Percentiles rank a stretch among this genome's conserved stretches.
phyloP scores from a whole-genome alignment of 2,888 invertebrate species.

The Lepidonotus clava region DNA sequence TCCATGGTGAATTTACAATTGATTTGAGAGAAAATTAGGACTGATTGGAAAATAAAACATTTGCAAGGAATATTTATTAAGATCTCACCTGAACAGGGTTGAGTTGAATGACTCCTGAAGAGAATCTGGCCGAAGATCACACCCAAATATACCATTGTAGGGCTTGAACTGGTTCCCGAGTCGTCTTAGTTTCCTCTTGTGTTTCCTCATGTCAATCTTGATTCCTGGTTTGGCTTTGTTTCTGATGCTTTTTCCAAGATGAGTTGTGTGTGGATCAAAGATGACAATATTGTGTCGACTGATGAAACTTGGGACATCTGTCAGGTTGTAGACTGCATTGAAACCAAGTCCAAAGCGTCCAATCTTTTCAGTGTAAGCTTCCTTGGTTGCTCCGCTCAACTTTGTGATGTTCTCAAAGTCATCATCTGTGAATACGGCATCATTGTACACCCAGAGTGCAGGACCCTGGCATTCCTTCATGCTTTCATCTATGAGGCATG shows the following conservation, averaged over 20 bases:
- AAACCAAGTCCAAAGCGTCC: slow-evolving; percentile 78
- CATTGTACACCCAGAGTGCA: slow-evolving; percentile 77
- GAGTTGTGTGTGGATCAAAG: slow-evolving; percentile 76
- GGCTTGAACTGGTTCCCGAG: slow-evolving; percentile 74
- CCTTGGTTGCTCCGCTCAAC: slow-evolving; percentile 76
- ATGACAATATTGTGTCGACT: slow-evolving; percentile 74
- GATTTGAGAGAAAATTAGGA: too few relatives aligned
- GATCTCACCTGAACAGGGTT: slow-evolving; percentile 71
- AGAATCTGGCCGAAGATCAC: slow-evolving; percentile 64
- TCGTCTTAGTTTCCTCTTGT: slow-evolving; percentile 65
- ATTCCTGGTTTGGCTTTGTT: slow-evolving; percentile 70
- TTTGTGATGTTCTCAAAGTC: slow-evolving; percentile 76
- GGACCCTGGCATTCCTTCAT: slow-evolving; percentile 77
- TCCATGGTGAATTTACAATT: too few relatives aligned
- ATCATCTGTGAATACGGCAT: slow-evolving; percentile 73
- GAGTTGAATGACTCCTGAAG: slow-evolving; percentile 66
- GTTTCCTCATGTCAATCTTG: slow-evolving; percentile 68
- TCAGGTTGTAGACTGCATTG: slow-evolving; percentile 78
- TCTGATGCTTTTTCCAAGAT: slow-evolving; percentile 69
- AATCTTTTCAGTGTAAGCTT: slow-evolving; percentile 71
- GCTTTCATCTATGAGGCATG: slow-evolving; percentile 70
- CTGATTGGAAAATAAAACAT: too few relatives aligned
- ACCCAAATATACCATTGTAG: slow-evolving; percentile 72
- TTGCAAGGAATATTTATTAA: background rate
- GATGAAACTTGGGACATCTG: slow-evolving; percentile 78